phyloP scores from a whole-genome alignment of 2,113 vertebrate genomes.

The Numenius arquata region DNA sequence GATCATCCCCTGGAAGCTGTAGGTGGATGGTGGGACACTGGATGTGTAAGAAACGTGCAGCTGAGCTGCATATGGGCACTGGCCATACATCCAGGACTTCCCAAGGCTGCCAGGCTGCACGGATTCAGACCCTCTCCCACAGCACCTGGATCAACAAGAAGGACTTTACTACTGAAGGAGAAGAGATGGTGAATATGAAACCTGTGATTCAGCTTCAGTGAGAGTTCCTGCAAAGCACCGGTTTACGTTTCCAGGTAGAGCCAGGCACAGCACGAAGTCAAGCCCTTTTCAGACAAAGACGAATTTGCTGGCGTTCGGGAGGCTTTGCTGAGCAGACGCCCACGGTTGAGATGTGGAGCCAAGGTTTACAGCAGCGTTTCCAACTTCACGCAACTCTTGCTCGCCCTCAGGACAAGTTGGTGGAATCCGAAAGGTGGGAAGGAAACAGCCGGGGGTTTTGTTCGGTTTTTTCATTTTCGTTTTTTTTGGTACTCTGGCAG shows the following conservation, averaged over 20 bases:
- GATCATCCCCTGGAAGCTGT: not conserved
- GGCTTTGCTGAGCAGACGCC: rapidly evolving
- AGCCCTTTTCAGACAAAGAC: not conserved
- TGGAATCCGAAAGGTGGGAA: not conserved
- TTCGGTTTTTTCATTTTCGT: rapidly evolving
- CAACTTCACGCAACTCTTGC: rapidly evolving
- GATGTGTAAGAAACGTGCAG: rapidly evolving
- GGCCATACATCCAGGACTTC: not conserved
- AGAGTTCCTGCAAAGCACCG: rapidly evolving
- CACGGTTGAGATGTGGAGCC: rapidly evolving
- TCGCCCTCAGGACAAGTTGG: not conserved
- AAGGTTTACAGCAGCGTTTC: rapidly evolving
- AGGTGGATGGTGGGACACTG: not conserved
- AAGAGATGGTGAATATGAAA: rapidly evolving
- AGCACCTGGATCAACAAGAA: rapidly evolving
- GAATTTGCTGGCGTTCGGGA: rapidly evolving
- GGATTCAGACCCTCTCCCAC: not conserved
- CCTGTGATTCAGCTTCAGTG: rapidly evolving
- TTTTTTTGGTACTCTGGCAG: not conserved
- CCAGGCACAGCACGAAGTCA: rapidly evolving
- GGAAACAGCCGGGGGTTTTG: rapidly evolving
- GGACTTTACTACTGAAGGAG: rapidly evolving
- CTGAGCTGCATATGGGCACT: rapidly evolving
- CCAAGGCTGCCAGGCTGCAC: not conserved
- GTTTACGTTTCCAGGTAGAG: not conserved